phyloP scores from a whole-genome alignment of 2,113 vertebrate species.

The Boulengeromyrus knoepffleri region DNA sequence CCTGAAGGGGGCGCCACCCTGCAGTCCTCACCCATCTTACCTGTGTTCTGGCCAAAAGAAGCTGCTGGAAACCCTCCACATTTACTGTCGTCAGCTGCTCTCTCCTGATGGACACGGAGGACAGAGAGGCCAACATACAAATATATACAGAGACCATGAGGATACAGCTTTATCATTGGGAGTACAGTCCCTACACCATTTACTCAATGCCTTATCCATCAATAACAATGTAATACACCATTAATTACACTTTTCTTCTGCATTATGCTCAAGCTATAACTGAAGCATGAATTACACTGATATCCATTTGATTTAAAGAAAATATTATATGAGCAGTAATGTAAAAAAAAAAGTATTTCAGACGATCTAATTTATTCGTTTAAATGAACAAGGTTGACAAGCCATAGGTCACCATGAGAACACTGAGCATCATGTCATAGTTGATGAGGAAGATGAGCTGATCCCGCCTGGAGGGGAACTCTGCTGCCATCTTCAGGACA shows the following conservation, averaged over 20 bases:
- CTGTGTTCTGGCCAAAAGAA: slow-evolving; percentile 81
- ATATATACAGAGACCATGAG: not conserved
- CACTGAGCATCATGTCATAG: slow-evolving; percentile 90
- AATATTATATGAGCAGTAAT: not conserved
- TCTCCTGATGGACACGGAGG: slow-evolving; percentile 59
- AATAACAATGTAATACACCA: not conserved
- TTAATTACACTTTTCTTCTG: not conserved
- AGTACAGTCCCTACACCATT: not conserved
- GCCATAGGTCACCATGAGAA: slow-evolving; percentile 70
- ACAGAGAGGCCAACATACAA: not conserved
- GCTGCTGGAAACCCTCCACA: slow-evolving; percentile 86
- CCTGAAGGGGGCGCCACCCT: not conserved
- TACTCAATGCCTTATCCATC: not conserved
- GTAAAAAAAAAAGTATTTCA: not conserved
- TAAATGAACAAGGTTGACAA: not conserved
- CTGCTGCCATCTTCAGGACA: slow-evolving; percentile 85
- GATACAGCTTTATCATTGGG: not conserved
- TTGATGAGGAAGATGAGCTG: slow-evolving; percentile 94
- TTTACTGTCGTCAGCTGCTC: slow-evolving; percentile 85
- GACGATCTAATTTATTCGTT: not conserved
- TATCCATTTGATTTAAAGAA: not conserved
- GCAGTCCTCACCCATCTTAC: slow-evolving; percentile 36
- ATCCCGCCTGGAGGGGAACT: slow-evolving; percentile 83
- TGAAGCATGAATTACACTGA: not conserved
- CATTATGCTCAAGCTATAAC: not conserved